A percentile compares a stretch with the other conserved stretches of the same genome.
Conservation (phyloP, 2,888 invertebrate species). For the Ditylenchus weischeri region DNA sequence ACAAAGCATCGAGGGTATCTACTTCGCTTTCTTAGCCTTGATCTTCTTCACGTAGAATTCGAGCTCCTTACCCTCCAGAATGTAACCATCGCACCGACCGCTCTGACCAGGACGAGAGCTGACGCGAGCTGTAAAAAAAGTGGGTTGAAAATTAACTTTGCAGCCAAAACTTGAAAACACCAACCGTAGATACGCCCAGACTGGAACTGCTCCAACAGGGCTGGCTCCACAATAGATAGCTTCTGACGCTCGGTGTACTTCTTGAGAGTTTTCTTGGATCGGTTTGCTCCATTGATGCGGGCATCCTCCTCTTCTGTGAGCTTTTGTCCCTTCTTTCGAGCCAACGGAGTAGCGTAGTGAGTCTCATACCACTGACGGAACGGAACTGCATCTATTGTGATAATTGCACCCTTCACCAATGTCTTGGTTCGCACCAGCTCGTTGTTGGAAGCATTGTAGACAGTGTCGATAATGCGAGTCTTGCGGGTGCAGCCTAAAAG, state of each 20-base stretch:
- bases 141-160: constrained; percentile 31
- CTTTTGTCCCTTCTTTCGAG: constrained; percentile 79
- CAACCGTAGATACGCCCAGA: constrained; percentile 89
- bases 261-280: constrained; percentile 71
- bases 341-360: constrained; percentile 89
- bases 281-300: constrained; percentile 68
- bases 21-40: constrained; percentile 57
- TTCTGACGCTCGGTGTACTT: constrained; percentile 90
- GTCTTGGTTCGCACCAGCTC: constrained; percentile 99
- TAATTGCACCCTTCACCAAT: constrained; percentile 79
- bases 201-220: constrained; percentile 91
- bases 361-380: constrained; percentile 99
- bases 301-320: constrained; percentile 86
- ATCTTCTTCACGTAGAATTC: constrained; percentile 79
- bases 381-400: constrained; percentile 93
- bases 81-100: constrained; percentile 94
- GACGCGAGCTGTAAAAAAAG: constrained; percentile 77
- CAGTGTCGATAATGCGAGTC: constrained; percentile 97
- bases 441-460: constrained; percentile 99
- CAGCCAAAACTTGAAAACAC: background rate
- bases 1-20: constrained; percentile 33
- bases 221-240: constrained; percentile 85
- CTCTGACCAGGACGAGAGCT: constrained; percentile 97
- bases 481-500: constrained; percentile 77
- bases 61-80: constrained; percentile 97